Evolutionary conservation across 35 echinoderm and acorn worm species (phyloP).

Genomic region (Ophioderma brevispina): DNA sequence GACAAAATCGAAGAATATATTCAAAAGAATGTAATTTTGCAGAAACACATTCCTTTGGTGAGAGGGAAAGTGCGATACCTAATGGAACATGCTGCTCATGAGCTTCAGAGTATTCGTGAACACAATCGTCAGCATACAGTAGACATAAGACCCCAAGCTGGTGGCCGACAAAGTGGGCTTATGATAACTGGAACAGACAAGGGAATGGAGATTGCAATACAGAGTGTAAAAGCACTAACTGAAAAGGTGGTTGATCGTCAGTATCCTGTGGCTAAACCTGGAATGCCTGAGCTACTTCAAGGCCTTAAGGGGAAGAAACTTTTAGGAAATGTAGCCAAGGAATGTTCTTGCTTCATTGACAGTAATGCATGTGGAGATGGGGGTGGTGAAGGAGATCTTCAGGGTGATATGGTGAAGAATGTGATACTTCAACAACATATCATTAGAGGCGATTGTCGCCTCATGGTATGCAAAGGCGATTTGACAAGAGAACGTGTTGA

Average conservation of each 20-base stretch:
- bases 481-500: conserved; percentile 41
- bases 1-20: background rate
- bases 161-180: background rate
- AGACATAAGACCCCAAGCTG: background rate
- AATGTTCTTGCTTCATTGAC: conserved; percentile 34
- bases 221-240: background rate
- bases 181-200: conserved; percentile 15
- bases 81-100: background rate
- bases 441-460: background rate
- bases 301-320: conserved; percentile 41
- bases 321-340: conserved; percentile 14
- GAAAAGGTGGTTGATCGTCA: background rate
- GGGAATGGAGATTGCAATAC: conserved; percentile 4
- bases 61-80: conserved; percentile 7
- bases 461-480: conserved; percentile 52
- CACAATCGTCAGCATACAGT: background rate
- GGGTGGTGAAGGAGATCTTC: background rate
- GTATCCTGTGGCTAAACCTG: conserved; percentile 39
- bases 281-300: conserved; percentile 33
- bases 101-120: background rate
- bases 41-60: background rate
- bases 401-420: background rate
- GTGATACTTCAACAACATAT: background rate
- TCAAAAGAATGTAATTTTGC: background rate
- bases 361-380: background rate